Evolutionary conservation across 2,113 vertebrate species (phyloP), one percentile per base, ranked within the genome.

Genomic region (Odobenus rosmarus): DNA sequence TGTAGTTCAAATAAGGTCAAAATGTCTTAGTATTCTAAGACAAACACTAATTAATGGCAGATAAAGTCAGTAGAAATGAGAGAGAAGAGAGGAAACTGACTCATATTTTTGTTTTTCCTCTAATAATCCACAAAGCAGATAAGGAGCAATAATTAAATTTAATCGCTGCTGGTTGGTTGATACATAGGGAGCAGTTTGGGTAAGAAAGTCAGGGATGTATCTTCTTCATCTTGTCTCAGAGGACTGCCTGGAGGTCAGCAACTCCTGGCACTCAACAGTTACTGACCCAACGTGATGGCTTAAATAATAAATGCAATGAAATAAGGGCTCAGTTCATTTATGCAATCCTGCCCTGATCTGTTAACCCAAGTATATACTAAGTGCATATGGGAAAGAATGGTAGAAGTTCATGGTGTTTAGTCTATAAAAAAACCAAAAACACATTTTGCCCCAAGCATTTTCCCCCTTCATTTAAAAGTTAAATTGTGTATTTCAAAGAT

Each of bases 401-500:
- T 55, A 90, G 84, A 90, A 80, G 55, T 72, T 86, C 64, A 69
- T 69, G 18, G 51, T 79, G 46, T 88, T 95, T 84, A 94, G 57
- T 59, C 46, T 92, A 76, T 59, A 87, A 84, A 95, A 92, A 64
- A 87, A 88, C 10, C 16, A 51, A 95, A 97, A 62, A 84, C 76
- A 95, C 84, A 97, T 90, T 95, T 95, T 55, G 36, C 90, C 85
- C 84, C 89, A 96, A 95, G 94, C 55, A 90, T 79, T 94, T 97
- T 96, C 51, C 94, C 92, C 49, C 84, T 91, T 97, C 85, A 89
- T 97, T 97, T 95, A 96, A 96, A 97, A 98, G 95, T 96, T 97
- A 96, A 98, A 98, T 95, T 90, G 90, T 62, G 69, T 94, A 93
- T 97, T 96, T 98, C 92, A 95, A 85, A 96, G 94, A 94, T 95